Base-by-base conservation (phyloP, 2,888 invertebrate genomes). In the Drosophila kuntzei region DNA sequence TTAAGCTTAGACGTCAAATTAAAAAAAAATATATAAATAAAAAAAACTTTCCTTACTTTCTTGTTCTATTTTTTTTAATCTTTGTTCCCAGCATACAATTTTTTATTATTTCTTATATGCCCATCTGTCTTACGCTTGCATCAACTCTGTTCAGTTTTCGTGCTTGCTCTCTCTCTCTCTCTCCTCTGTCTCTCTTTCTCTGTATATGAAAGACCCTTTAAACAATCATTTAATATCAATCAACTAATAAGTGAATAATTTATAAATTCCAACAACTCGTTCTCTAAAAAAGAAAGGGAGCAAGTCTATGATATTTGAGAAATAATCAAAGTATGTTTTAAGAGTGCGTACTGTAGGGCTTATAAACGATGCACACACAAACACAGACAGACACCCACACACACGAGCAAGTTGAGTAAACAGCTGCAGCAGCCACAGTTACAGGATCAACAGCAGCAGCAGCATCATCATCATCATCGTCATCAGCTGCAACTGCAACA, bases 371-470 rank as follows among this genome's bases (percentile, higher is more conserved):
- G 44, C 49, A 59, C 27, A 34, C 39, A 18, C 25, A 50, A 20
- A 46, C 22, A 41, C 39, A 37, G 3, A 60, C 4, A 25, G 25
- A 39, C 14, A 54, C 11, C 14, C 18, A 47, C 53, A 47, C 22
- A 71, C 16, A 20, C 57, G 16, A 39, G 63, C 14, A 9, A 20
- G 37, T 57, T 62, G 44, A 41, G 62, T 58, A 73, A 76, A 76
- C 79, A 85, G 71, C 72, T 72, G 66, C 67, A 59, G 47, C 55
- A 71, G 53, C 60, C 43, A 22, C 59, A 64, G 37, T 62, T 54
- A 43, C 63, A 65, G 47, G 60, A 29, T 22, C 25, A 22, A 36
- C 41, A 34, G 34, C 32, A 32, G 20, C 49, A 49, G 8, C 22
- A 25, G 16, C 49, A 60, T 0, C 65, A 69, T 1, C 61, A 55